Conservation (phyloP, 2,888 invertebrate species). For the Phoenoteleia sp. region DNA sequence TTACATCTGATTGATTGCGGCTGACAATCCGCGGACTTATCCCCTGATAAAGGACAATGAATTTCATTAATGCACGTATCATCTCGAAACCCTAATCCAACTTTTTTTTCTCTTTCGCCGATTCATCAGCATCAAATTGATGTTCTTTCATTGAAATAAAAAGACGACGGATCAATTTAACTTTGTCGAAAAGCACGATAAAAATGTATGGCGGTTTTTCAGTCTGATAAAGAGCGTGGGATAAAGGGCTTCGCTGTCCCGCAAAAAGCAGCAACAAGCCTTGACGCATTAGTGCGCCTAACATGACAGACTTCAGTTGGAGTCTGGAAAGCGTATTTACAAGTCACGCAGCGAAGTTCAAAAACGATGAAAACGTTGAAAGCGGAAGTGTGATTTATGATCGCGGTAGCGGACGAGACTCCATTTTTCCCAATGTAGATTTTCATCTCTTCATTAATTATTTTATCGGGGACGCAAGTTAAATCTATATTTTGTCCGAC, state of each 20-base stretch:
- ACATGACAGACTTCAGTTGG: conserved; percentile 50
- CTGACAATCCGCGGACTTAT: conserved; percentile 28
- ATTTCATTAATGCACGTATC: conserved; percentile 34
- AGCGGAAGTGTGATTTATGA: conserved; percentile 65
- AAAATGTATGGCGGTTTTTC: conserved; percentile 48
- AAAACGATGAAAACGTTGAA: conserved; percentile 56
- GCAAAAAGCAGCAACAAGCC: conserved; percentile 50
- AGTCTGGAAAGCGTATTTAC: conserved; percentile 57
- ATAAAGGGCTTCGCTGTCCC: not conserved
- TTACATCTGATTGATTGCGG: no score
- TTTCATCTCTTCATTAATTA: conserved; percentile 68
- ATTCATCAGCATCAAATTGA: conserved; percentile 53
- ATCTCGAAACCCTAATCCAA: conserved; percentile 32
- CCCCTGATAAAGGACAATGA: conserved; percentile 22
- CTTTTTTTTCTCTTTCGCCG: conserved; percentile 14
- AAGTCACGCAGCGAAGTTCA: conserved; percentile 47
- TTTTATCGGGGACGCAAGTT: conserved; percentile 55
- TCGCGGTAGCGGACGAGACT: conserved; percentile 17
- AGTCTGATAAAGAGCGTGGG: not conserved
- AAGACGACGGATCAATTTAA: conserved; percentile 51
- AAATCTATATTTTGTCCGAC: conserved; percentile 59
- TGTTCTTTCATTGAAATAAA: conserved; percentile 54
- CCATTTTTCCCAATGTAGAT: conserved; percentile 65
- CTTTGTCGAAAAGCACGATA: conserved; percentile 46
- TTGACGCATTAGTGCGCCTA: conserved; percentile 48